Conservation (phyloP, 2,888 invertebrate species). For the Heliconius ethilla region DNA sequence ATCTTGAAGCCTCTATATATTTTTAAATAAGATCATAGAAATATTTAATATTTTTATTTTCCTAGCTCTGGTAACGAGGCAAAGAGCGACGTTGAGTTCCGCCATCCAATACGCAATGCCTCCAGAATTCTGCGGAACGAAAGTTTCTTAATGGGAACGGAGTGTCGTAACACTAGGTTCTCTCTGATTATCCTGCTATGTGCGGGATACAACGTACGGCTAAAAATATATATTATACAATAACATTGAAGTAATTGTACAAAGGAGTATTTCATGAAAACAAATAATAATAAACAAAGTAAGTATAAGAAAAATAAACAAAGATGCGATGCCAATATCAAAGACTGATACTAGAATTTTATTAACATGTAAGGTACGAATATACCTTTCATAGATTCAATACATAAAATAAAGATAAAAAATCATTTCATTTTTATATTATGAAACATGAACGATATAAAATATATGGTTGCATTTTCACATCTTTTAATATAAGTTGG, state of each 20-base stretch:
- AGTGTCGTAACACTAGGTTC: neutral
- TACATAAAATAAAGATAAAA: slow-evolving; percentile 18
- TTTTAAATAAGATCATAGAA: too few relatives aligned
- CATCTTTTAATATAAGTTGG: neutral
- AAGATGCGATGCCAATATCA: neutral
- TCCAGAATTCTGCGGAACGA: neutral
- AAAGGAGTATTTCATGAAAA: neutral
- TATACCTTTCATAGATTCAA: slow-evolving; percentile 16
- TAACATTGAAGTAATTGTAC: neutral
- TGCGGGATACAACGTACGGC: too few relatives aligned
- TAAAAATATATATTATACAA: neutral
- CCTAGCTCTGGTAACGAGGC: too few relatives aligned
- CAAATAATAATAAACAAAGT: neutral
- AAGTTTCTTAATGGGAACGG: neutral
- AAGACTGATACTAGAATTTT: slow-evolving; percentile 16
- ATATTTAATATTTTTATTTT: too few relatives aligned
- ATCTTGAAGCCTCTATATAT: too few relatives aligned
- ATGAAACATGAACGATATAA: slow-evolving; percentile 4
- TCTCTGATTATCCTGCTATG: neutral
- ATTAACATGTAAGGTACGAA: neutral
- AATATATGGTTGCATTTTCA: neutral
- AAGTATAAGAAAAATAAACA: neutral
- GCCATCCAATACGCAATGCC: too few relatives aligned
- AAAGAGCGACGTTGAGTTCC: too few relatives aligned
- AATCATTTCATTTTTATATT: slow-evolving; percentile 1